These are phyloP conservation scores for Drepana falcataria DNA, from an alignment of 2,888 invertebrate species.

Conservation along the genomic window DNA sequence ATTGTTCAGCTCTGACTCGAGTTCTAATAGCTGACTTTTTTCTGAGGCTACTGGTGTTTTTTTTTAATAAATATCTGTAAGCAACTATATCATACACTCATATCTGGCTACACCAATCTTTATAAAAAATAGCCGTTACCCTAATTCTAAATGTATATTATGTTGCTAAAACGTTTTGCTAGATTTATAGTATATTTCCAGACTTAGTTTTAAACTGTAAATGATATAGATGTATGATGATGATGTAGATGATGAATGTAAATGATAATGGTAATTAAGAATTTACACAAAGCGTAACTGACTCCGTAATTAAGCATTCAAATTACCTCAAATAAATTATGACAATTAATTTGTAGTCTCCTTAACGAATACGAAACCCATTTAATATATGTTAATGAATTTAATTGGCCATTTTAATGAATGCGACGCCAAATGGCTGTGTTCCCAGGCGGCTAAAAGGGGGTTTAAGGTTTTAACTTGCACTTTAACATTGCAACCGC, in stretches of 20 bases:
- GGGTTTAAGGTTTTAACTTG: slow-evolving; percentile 25
- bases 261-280: background rate
- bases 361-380: slow-evolving; percentile 15
- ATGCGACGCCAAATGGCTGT: slow-evolving; percentile 35
- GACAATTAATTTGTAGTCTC: background rate
- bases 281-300: background rate
- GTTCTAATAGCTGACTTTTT: too few species aligned
- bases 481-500: slow-evolving; percentile 29
- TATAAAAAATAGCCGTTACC: too few species aligned
- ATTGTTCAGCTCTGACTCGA: too few species aligned
- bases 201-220: too few species aligned
- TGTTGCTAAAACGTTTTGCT: too few species aligned
- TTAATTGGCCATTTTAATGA: slow-evolving; percentile 51
- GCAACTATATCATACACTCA: too few species aligned
- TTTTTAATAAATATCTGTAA: too few species aligned
- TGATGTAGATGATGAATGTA: slow-evolving; percentile 20
- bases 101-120: too few species aligned
- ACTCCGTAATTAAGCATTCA: background rate
- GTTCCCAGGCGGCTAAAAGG: slow-evolving; percentile 28
- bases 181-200: too few species aligned
- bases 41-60: too few species aligned
- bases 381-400: slow-evolving; percentile 33
- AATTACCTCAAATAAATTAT: background rate
- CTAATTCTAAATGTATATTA: too few species aligned
- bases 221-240: background rate